Evolutionary conservation across 2,888 invertebrate species (phyloP).

Genomic region (Orthosia cruda): DNA sequence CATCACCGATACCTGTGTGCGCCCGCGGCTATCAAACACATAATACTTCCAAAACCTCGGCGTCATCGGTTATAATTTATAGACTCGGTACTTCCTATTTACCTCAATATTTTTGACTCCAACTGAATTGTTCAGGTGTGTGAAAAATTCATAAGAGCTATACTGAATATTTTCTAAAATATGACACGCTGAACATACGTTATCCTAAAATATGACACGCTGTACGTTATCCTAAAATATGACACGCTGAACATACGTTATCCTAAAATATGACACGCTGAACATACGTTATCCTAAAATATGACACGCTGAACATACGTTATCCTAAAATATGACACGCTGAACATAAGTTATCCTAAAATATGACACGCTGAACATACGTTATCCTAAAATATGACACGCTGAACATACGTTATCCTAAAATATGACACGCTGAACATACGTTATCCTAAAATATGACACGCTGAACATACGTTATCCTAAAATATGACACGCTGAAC

Average conservation of each 20-base stretch:
- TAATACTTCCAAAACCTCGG: slow-evolving; percentile 50
- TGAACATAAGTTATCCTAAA: neutral
- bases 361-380: neutral
- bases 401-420: neutral
- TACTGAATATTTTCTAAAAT: neutral
- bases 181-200: neutral
- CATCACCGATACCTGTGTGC: slow-evolving; percentile 40
- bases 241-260: no score
- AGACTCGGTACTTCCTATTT: slow-evolving; percentile 68
- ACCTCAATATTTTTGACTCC: slow-evolving; percentile 55
- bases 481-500: neutral
- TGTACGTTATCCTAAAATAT: slow-evolving; percentile 25
- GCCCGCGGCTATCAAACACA: slow-evolving; percentile 54
- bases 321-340: slow-evolving; percentile 18
- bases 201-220: slow-evolving; percentile 24
- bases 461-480: neutral
- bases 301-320: no score
- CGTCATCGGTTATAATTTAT: slow-evolving; percentile 73
- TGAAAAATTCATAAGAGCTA: neutral
- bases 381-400: neutral
- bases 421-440: neutral
- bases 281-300: no score
- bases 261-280: slow-evolving; percentile 27
- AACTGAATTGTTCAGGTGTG: slow-evolving; percentile 31
- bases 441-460: neutral